phyloP scores from a whole-genome alignment of 2,888 invertebrate genomes.

The Criorhina ranunculi region DNA sequence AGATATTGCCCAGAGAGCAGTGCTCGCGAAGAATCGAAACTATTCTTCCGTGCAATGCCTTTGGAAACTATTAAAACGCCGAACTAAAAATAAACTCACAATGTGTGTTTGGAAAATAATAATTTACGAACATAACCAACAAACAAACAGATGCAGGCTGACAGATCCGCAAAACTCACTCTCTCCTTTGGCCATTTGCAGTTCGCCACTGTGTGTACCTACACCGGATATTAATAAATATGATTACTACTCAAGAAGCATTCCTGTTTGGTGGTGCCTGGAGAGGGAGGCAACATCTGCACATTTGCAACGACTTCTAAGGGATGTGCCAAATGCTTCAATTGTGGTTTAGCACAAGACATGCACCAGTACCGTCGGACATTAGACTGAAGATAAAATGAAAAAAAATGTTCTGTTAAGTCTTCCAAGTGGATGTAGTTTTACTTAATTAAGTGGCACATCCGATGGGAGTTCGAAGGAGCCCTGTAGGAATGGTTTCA shows the following conservation, averaged over 20 bases:
- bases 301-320: conserved; percentile 41
- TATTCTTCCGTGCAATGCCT: conserved; percentile 25
- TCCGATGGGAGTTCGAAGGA: conserved; percentile 23
- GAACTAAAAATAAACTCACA: conserved; percentile 61
- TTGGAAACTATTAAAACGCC: conserved; percentile 29
- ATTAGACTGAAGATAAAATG: conserved; percentile 34
- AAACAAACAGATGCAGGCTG: conserved; percentile 65
- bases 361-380: conserved; percentile 10
- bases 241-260: conserved; percentile 61
- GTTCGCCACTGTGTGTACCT: conserved; percentile 54
- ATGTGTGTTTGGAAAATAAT: conserved; percentile 61
- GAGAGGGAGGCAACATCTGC: conserved; percentile 60
- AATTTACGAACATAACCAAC: conserved; percentile 55
- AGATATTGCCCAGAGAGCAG: conserved; percentile 13
- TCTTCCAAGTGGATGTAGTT: conserved; percentile 20
- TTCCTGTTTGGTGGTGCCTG: conserved; percentile 51
- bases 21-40: conserved; percentile 31
- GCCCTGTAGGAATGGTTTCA: neutral
- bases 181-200: conserved; percentile 33
- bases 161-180: conserved; percentile 50
- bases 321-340: conserved; percentile 50
- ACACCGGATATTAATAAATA: conserved; percentile 69
- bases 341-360: conserved; percentile 38
- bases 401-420: conserved; percentile 29
- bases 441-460: conserved; percentile 26